Base-by-base conservation (phyloP, 2,113 vertebrate genomes). In the Oryzias woworae region DNA sequence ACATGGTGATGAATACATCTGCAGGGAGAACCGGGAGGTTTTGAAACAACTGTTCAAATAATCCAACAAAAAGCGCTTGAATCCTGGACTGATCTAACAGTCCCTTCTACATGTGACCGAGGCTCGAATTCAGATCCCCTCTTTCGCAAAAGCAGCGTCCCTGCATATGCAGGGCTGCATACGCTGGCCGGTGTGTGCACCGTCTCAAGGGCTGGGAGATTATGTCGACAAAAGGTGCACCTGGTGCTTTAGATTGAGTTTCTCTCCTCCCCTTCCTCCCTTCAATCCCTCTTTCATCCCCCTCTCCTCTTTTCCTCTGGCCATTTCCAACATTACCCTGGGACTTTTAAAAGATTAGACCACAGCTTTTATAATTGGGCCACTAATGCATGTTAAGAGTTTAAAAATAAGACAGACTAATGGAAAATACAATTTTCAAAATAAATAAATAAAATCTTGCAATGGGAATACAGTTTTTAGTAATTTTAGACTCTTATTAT, bases 161-260 rank as follows among this genome's bases (percentile, higher is more conserved):
- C 78, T 85, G 79, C 62, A 59, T 85, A 75, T 82, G 80, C 82
- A 84, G 82, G 80, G 80, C 85, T 72, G 75, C 85, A 67, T 83
- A 82, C 74, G 82, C 73, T 80, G 85, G 84, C 82, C 82, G 60
- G 80, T 81, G 83, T 73, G 80, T 31, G 64, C 65, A 15, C 62
- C 31, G 86, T 90, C 89, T 90, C 87, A 68, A 89, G 89, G 87
- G 87, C 85, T 78, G 73, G 75, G 86, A 90, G 89, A 90, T 90
- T 88, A 90, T 81, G 84, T 79, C 64, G 79, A 90, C 89, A 90
- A 90, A 90, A 86, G 87, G 85, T 87, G 87, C 89, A 90, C 89
- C 89, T 90, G 89, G 89, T 89, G 87, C 87, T 88, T 89, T 87
- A 89, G 89, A 89, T 90, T 90, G 85, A 88, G 85, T 88, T 88